These are phyloP conservation scores for Erebia aethiops DNA, from an alignment of 2,888 invertebrate genomes.

Conservation along the genomic window DNA sequence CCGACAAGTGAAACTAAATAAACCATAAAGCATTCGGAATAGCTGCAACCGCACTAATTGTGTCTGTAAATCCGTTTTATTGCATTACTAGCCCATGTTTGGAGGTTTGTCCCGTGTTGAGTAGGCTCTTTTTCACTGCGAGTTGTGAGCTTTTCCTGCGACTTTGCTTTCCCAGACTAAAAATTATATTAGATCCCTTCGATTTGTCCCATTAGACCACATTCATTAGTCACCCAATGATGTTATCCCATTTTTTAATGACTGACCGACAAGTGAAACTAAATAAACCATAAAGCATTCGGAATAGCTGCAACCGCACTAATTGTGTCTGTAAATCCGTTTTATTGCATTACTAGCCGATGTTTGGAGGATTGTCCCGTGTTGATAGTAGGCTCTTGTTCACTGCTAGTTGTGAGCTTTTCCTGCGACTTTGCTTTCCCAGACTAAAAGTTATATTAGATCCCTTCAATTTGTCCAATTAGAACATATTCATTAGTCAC, in stretches of 20 bases:
- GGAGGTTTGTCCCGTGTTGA: not conserved
- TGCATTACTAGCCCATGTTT: constrained; percentile 11
- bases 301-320: constrained; percentile 66
- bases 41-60: constrained; percentile 66
- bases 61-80: constrained; percentile 42
- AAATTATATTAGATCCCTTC: no score
- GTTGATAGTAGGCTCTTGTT: not conserved
- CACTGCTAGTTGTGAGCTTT: constrained; percentile 43
- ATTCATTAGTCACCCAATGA: no score
- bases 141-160: constrained; percentile 29
- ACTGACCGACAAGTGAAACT: constrained; percentile 72
- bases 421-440: no score
- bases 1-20: constrained; percentile 71
- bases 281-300: constrained; percentile 68
- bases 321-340: constrained; percentile 52
- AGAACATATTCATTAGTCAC: no score
- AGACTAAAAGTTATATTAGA: no score
- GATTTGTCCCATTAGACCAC: no score
- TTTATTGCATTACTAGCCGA: constrained; percentile 21
- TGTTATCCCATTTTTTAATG: constrained; percentile 78
- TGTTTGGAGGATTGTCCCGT: not conserved
- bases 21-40: constrained; percentile 67
- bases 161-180: no score
- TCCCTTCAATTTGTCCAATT: no score
- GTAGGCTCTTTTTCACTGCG: constrained; percentile 40